Evolutionary conservation across 2,797 vertebrate genomes (phyloP), one percentile per base, ranked within the genome.

Genomic region (Pseudochirops corinnae): DNA sequence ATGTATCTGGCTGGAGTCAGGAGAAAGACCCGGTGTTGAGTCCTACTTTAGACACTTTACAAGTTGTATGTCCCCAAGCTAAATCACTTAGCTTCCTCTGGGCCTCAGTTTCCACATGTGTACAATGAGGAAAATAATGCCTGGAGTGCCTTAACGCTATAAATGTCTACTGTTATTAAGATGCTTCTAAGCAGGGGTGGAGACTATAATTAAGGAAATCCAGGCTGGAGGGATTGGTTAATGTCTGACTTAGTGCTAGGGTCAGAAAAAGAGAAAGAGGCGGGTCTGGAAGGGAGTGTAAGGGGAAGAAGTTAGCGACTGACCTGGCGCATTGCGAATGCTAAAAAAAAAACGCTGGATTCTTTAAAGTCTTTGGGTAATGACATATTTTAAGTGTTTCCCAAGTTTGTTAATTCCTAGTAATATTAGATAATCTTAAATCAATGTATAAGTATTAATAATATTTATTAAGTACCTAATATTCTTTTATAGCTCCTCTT

Each of bases 341-440:
- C 31, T 1, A 28, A 13, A 52, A 12, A 28, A 28, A 28, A 11
- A 28, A 11, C 21, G 2, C 53, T 53, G 26, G 39, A 57, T 94
- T 92, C 50, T 96, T 82, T 92, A 5, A 57, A 87, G 39, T 74
- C 56, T 94, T 74, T 53, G 53, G 56, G n/a, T 92, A 62, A 26
- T 52, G 55, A 87, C 13, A 67, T 53, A 67, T n/a, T 93, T 94
- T 93, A 94, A 92, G 53, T 53, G 91, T 95, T 95, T 96, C 93
- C 60, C 57, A 93, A 82, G 18, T 92, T 39, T 90, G 33, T 94
- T 55, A 46, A 87, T 87, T 87, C 24, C 74, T 50, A 87, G 9
- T 87, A 24, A 50, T 50, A 87, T 28, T 26, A 39, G n/a, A 21
- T 82, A 87, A 87, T 87, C 39, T 87, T 26, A 82, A 46, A 24